phyloP scores from a whole-genome alignment of 2,113 vertebrate species.

The Pomatostomus ruficeps region DNA sequence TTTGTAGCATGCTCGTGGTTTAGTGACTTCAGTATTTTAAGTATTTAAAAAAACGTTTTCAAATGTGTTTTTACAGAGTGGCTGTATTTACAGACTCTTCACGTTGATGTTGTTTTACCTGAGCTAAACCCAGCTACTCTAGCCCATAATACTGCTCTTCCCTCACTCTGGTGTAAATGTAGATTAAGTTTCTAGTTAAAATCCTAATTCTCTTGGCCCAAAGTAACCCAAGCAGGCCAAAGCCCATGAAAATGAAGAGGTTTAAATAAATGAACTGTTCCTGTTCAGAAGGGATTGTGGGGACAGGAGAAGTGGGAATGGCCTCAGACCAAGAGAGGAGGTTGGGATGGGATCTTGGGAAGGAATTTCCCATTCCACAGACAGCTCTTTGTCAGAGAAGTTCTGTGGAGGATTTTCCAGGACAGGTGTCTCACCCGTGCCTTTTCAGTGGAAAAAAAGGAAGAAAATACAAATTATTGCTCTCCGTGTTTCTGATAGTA shows the following conservation, averaged over 20 bases:
- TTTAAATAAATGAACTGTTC: background rate
- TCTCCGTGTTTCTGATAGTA: background rate
- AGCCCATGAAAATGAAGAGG: background rate
- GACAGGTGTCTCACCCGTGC: background rate
- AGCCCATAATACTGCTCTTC: background rate
- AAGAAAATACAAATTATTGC: background rate
- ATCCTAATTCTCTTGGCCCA: background rate
- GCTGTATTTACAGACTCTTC: background rate
- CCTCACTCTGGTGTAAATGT: background rate
- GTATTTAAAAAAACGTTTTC: background rate
- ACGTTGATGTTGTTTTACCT: background rate
- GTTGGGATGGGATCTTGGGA: background rate
- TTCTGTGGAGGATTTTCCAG: background rate
- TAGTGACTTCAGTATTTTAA: background rate
- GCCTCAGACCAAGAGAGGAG: fast-evolving
- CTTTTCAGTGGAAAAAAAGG: background rate
- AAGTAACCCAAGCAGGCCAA: background rate
- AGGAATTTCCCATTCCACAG: background rate
- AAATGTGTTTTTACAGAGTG: background rate
- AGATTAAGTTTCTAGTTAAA: background rate
- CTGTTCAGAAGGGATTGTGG: fast-evolving
- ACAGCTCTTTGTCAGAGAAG: background rate
- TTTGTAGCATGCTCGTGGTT: background rate
- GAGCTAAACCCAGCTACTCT: background rate
- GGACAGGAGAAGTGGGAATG: background rate